These are phyloP conservation scores for Bos indicus DNA, from an alignment of 2,113 vertebrate species.

Conservation along the genomic window DNA sequence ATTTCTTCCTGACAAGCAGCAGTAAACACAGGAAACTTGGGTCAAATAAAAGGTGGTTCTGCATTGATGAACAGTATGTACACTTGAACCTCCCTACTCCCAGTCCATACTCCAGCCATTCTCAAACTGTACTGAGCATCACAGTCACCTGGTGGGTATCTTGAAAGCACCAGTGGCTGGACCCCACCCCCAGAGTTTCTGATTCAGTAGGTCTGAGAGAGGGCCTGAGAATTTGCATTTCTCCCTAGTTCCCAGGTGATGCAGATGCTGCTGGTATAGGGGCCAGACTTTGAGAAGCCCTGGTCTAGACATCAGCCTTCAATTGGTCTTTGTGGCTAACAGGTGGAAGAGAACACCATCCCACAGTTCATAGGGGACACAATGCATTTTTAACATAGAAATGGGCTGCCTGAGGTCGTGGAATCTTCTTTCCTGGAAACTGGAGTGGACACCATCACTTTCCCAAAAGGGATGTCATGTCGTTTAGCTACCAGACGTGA, in stretches of 20 bases:
- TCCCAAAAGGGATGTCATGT: not conserved
- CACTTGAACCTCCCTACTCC: not conserved
- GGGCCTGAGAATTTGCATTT: not conserved
- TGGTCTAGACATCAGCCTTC: not conserved
- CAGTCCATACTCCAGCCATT: rapidly evolving
- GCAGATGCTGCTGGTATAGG: not conserved
- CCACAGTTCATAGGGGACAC: not conserved
- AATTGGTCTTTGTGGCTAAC: not conserved
- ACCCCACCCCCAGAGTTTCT: not conserved
- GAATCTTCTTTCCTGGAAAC: not conserved
- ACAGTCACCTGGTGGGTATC: not conserved
- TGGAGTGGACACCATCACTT: not conserved
- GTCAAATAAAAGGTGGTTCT: not conserved
- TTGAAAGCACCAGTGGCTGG: not conserved
- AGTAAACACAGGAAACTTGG: not conserved
- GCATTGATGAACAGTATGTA: not conserved
- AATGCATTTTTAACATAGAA: not conserved
- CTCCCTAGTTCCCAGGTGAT: not conserved
- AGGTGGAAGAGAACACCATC: not conserved
- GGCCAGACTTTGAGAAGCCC: not conserved
- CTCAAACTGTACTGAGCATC: not conserved
- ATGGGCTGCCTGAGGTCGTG: not conserved
- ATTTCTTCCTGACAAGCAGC: not conserved
- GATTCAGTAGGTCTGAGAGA: not conserved
- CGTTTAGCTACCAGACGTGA: not conserved